These are phyloP conservation scores for Tokudaia tokunoshimensis DNA, from an alignment of 2,797 vertebrate species.

Conservation along the genomic window DNA sequence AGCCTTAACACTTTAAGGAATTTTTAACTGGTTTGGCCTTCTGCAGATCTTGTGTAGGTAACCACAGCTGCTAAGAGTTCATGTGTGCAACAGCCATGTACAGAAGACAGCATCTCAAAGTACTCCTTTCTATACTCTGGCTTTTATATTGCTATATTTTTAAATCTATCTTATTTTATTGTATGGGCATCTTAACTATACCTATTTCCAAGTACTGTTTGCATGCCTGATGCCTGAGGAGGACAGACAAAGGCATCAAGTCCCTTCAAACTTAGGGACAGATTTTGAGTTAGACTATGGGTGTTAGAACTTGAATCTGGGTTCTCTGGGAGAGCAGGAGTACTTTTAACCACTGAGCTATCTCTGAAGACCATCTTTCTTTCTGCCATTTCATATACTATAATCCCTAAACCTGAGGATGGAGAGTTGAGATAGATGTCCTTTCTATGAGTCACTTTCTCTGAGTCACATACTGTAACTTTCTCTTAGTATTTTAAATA, in stretches of 20 bases:
- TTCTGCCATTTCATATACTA: background rate
- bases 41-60: background rate
- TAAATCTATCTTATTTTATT: background rate
- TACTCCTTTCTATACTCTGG: background rate
- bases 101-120: background rate
- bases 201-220: background rate
- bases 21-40: background rate
- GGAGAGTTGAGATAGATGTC: background rate
- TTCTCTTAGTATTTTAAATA: background rate
- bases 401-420: background rate
- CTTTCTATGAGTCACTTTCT: background rate
- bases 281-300: background rate
- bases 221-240: background rate
- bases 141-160: background rate
- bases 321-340: background rate
- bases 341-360: background rate
- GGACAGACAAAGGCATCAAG: background rate
- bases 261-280: background rate
- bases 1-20: background rate
- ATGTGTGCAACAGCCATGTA: background rate
- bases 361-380: background rate
- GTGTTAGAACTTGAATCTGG: background rate
- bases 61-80: background rate
- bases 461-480: no score
- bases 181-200: background rate